A percentile compares a stretch with the other conserved stretches of the same genome.
Evolutionary conservation across 2,113 vertebrate genomes (phyloP).

Genomic region (Albula glossodonta): DNA sequence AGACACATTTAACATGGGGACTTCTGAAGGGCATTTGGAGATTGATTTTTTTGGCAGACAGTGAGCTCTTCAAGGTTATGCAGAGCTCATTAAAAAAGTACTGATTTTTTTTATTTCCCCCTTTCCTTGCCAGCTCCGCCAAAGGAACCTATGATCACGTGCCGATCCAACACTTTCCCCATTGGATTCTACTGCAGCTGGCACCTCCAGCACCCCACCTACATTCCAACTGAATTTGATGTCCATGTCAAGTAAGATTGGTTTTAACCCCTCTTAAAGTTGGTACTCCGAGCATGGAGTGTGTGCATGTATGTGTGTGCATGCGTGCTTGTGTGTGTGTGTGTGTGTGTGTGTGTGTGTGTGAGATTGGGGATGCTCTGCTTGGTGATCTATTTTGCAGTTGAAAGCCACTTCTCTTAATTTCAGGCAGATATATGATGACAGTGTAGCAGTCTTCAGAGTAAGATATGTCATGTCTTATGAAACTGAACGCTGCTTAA

Average conservation of each 20-base stretch:
- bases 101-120: not conserved
- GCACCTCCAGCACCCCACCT: conserved; percentile 84
- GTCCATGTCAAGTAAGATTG: conserved; percentile 90
- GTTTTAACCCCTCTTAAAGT: not conserved
- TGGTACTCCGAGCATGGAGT: no score
- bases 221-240: conserved; percentile 88
- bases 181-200: conserved; percentile 98
- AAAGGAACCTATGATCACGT: conserved; percentile 80
- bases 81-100: not conserved
- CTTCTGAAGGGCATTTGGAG: not conserved
- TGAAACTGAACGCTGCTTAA: not conserved
- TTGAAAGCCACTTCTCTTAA: no score
- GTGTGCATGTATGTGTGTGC: no score
- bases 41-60: conserved; percentile 27
- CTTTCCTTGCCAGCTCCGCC: conserved; percentile 72
- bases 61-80: not conserved
- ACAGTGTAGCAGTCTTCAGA: not conserved
- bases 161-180: conserved; percentile 94
- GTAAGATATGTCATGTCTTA: not conserved
- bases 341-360: no score
- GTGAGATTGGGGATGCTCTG: no score
- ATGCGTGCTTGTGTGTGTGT: no score
- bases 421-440: not conserved
- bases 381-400: no score
- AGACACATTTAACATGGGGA: not conserved